Evolutionary conservation across 2,797 vertebrate genomes (phyloP), one percentile per base, ranked within the genome.

Genomic region (Xiphorhynchus erythropygius): DNA sequence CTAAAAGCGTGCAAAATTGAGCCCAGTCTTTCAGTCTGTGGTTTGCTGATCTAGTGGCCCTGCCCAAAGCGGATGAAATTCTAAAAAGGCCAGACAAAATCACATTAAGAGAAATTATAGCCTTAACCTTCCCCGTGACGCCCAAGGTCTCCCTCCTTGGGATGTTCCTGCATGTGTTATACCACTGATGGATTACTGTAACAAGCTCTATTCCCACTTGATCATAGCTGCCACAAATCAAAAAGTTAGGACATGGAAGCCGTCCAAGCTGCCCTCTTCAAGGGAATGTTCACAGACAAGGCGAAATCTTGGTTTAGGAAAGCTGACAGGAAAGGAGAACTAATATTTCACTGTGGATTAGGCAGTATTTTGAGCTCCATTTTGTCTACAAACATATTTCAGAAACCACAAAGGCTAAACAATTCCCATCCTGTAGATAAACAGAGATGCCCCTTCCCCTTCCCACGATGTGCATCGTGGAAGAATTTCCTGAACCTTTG

Each of bases 31-130:
- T 92, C 79, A 91, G 62, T 63, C 73, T 96, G 96, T 95, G 95
- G 94, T 96, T 96, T 95, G 69, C 92, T 78, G 91, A 86, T 93
- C 50, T 69, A 91, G 76, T 88, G 89, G 76, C 89, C 92, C 83
- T 76, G 84, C 87, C 92, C 82, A 95, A 90, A 92, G 89, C 0
- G 16, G 94, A 96, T 0, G 0, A 79, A 94, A 78, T 78, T 91
- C 82, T 81, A 23, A 91, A 93, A 94, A 89, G 90, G 74, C 88
- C 93, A 93, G 94, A 94, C 81, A 87, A 95, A 96, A 95, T 97
- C 88, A 94, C 88, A 95, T 94, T 96, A 96, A 76, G 75, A 89
- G 86, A 95, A 96, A 93, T 97, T 95, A 94, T 13, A 94, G 93
- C 89, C 60, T 95, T 96, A 92, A 93, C 85, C 88, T 93, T 96